phyloP scores from a whole-genome alignment of 1,140 invertebrate genomes.

The Augochlora pura region DNA sequence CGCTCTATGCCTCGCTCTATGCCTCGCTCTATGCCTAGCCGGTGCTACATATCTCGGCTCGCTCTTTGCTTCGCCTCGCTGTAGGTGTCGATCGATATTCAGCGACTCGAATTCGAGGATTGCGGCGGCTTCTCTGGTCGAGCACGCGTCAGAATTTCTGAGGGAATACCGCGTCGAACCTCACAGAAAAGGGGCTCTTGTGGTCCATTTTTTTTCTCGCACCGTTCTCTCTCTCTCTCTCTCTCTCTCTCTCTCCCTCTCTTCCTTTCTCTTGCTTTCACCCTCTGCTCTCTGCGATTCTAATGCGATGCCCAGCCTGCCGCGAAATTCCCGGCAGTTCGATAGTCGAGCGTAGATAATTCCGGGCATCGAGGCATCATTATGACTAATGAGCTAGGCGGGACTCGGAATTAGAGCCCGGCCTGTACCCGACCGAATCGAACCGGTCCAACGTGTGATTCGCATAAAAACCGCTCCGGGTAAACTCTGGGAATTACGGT shows the following conservation, averaged over 20 bases:
- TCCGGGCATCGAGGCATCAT: constrained; percentile 50
- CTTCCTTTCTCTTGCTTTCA: too few relatives aligned
- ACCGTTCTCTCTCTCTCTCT: neutral
- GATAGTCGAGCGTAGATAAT: constrained; percentile 42
- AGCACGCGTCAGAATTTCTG: constrained; percentile 4
- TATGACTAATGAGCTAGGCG: constrained; percentile 58
- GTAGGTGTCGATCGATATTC: neutral
- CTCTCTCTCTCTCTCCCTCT: too few relatives aligned
- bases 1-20: too few relatives aligned
- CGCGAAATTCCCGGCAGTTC: constrained; percentile 4
- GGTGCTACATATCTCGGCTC: too few relatives aligned
- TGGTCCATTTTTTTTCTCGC: neutral
- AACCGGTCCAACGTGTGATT: too few relatives aligned
- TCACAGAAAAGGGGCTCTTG: neutral
- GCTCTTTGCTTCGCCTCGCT: neutral
- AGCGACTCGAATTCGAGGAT: neutral
- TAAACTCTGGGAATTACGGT: constrained; percentile 11
- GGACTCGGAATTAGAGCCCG: constrained; percentile 50
- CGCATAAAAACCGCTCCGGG: constrained; percentile 5
- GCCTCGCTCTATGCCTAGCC: too few relatives aligned
- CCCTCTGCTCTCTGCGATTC: neutral
- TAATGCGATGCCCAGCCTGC: neutral
- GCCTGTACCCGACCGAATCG: neutral
- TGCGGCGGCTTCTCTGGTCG: neutral
- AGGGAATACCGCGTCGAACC: neutral